These are phyloP conservation scores for Orius insidiosus DNA, from an alignment of 1,140 invertebrate species.

Conservation along the genomic window DNA sequence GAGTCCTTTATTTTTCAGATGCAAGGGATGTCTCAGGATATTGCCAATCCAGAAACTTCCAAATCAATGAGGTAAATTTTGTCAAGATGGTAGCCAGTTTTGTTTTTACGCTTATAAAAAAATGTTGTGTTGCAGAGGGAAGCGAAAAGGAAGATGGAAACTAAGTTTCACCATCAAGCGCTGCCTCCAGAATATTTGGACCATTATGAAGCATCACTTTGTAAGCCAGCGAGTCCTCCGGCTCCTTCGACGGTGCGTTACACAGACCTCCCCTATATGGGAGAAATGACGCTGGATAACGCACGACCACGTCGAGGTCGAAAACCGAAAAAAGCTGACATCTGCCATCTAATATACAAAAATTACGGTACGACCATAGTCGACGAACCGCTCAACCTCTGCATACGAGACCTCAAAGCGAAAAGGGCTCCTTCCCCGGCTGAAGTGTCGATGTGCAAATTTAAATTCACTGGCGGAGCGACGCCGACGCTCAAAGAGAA, in stretches of 20 bases:
- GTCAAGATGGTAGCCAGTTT: background rate
- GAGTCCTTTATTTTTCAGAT: constrained; percentile 8
- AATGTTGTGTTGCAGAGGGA: constrained; percentile 28
- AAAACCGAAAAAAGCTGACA: constrained; percentile 74
- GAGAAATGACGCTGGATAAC: constrained; percentile 73
- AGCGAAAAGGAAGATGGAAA: constrained; percentile 51
- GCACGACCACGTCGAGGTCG: constrained; percentile 62
- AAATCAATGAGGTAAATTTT: constrained; percentile 10
- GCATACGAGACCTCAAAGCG: constrained; percentile 41
- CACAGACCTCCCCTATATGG: constrained; percentile 75
- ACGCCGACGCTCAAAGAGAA: constrained; percentile 75
- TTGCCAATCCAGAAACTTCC: constrained; percentile 11
- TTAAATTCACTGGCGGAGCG: constrained; percentile 78
- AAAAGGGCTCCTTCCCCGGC: constrained; percentile 10
- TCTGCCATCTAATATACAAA: constrained; percentile 78
- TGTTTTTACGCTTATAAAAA: background rate
- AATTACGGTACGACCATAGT: constrained; percentile 67
- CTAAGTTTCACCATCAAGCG: constrained; percentile 68
- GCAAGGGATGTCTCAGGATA: constrained; percentile 12
- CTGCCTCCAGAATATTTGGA: constrained; percentile 59
- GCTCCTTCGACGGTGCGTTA: constrained; percentile 26
- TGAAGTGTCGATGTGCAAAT: constrained; percentile 68
- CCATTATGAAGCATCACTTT: constrained; percentile 56
- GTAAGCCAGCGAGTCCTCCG: constrained; percentile 17
- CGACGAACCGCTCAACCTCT: constrained; percentile 64